Evolutionary conservation across 2,888 invertebrate species (phyloP).

Genomic region (Eristalinus sepulchralis): DNA sequence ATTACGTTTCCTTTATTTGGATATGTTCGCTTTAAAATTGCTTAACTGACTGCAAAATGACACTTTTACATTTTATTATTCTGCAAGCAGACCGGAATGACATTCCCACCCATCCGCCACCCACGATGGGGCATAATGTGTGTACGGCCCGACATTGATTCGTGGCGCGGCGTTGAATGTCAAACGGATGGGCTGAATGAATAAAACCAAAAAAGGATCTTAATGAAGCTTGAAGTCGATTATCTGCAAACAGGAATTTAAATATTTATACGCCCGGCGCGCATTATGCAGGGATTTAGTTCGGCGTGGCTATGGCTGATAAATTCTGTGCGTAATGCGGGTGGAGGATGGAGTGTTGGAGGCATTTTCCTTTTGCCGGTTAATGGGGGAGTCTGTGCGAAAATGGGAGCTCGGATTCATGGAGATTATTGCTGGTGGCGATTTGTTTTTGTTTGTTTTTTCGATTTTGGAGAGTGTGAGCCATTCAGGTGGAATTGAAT

Average conservation of each 20-base stretch:
- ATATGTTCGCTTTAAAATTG: conserved; percentile 49
- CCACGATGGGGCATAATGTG: conserved; percentile 6
- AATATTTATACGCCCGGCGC: conserved; percentile 57
- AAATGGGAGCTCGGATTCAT: conserved; percentile 31
- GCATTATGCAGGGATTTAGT: conserved; percentile 48
- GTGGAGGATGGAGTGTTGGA: background rate
- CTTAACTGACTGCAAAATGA: conserved; percentile 68
- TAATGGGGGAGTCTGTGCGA: conserved; percentile 36
- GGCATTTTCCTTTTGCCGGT: conserved; percentile 17
- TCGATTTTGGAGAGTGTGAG: no score
- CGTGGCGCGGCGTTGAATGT: conserved; percentile 44
- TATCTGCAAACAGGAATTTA: conserved; percentile 69
- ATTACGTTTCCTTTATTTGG: conserved; percentile 62
- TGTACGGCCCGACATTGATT: conserved; percentile 43
- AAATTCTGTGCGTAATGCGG: conserved; percentile 21
- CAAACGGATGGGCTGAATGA: conserved; percentile 46
- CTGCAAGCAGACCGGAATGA: conserved; percentile 13
- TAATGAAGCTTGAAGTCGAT: conserved; percentile 69
- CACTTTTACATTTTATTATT: conserved; percentile 64
- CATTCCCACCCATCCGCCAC: conserved; percentile 12
- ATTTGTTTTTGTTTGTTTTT: no score
- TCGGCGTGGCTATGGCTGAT: conserved; percentile 58
- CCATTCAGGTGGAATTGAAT: no score
- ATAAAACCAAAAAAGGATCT: conserved; percentile 56
- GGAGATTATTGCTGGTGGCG: conserved; percentile 17